Conservation (phyloP, 2,113 vertebrate species). For the Indicator maculatus region DNA sequence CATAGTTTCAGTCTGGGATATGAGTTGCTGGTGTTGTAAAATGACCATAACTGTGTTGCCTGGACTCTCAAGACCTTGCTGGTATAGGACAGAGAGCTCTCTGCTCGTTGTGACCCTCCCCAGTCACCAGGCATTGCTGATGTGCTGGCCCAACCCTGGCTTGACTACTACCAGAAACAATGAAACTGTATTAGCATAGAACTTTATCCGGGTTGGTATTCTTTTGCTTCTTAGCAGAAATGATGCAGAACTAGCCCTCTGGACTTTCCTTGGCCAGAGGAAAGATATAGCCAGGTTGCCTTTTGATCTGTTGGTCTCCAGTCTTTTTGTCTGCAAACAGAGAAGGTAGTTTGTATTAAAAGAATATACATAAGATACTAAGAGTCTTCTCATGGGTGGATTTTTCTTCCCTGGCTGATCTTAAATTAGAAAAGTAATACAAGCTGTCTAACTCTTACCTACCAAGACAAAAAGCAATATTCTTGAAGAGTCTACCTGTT, state of each 20-base stretch:
- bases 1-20: not conserved
- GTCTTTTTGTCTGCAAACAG: not conserved
- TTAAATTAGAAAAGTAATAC: not conserved
- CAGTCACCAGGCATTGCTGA: not conserved
- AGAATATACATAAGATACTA: not conserved
- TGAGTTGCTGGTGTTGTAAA: not conserved
- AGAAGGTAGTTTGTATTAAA: not conserved
- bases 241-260: not conserved
- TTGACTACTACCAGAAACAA: not conserved
- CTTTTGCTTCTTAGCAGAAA: not conserved
- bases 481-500: not conserved
- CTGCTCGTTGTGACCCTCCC: not conserved
- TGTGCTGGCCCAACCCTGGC: not conserved
- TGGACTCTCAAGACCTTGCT: not conserved
- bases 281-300: not conserved
- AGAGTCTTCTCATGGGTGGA: not conserved
- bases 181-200: not conserved
- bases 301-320: not conserved
- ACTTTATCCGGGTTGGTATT: not conserved
- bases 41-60: not conserved
- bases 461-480: not conserved
- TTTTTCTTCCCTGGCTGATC: not conserved
- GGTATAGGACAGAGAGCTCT: not conserved
- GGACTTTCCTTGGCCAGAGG: not conserved
- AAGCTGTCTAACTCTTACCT: not conserved